phyloP scores from a whole-genome alignment of 2,888 invertebrate genomes.

The Coronaproctus castanopsis region DNA sequence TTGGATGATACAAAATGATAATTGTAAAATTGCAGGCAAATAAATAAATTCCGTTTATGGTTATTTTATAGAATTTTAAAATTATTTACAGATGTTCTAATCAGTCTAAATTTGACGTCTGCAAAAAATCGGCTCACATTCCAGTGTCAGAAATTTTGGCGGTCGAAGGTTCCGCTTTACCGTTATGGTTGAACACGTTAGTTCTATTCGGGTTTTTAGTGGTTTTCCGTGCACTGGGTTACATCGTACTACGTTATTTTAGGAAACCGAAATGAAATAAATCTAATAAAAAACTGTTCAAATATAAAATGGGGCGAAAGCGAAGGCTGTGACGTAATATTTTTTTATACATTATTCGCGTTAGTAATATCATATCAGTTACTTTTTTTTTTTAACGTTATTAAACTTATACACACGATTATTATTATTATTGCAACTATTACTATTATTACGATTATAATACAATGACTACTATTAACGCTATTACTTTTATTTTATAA shows the following conservation, averaged over 20 bases:
- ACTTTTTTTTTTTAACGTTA: too few species aligned
- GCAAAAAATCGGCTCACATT: constrained; percentile 38
- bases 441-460: neutral
- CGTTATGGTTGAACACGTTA: constrained; percentile 52
- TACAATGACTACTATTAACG: too few species aligned
- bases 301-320: too few species aligned
- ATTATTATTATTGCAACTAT: neutral
- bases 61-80: too few species aligned
- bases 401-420: neutral
- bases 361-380: too few species aligned
- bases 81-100: constrained; percentile 40
- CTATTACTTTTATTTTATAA: neutral
- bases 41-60: too few species aligned
- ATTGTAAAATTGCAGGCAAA: too few species aligned
- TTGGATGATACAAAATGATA: too few species aligned
- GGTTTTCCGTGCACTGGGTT: constrained; percentile 48
- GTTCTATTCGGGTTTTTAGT: constrained; percentile 47
- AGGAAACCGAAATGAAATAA: constrained; percentile 37
- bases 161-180: constrained; percentile 39
- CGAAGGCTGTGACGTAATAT: neutral
- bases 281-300: too few species aligned
- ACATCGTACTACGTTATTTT: constrained; percentile 48
- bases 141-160: constrained; percentile 43
- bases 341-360: neutral
- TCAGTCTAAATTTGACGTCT: constrained; percentile 43